Evolutionary conservation across 2,888 invertebrate genomes (phyloP).

Genomic region (Lepas anatifera): DNA sequence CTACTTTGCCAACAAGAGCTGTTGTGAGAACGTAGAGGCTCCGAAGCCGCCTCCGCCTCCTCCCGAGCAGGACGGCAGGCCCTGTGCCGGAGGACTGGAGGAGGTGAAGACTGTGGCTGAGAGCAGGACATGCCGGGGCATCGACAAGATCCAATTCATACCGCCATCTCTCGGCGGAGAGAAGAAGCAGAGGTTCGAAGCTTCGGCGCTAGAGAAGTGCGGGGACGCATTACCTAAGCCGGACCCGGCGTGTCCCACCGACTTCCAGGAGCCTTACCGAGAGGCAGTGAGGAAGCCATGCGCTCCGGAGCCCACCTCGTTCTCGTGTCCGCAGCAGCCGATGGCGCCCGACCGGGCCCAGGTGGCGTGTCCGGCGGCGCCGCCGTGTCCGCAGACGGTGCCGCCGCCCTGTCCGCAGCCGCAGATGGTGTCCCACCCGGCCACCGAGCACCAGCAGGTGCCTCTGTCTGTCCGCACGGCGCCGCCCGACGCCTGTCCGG

Average conservation of each 20-base stretch:
- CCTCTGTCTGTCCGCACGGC: too few relatives aligned
- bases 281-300: too few relatives aligned
- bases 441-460: too few relatives aligned
- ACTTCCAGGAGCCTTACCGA: neutral
- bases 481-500: too few relatives aligned
- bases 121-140: neutral
- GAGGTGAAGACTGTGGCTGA: neutral
- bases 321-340: too few relatives aligned
- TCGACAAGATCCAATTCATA: neutral
- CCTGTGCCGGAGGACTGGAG: neutral
- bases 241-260: neutral
- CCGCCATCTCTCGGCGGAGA: conserved; percentile 1
- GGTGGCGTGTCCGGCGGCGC: too few relatives aligned
- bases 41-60: neutral
- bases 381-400: too few relatives aligned
- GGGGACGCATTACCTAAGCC: neutral
- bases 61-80: neutral
- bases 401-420: too few relatives aligned
- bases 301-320: too few relatives aligned
- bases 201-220: neutral
- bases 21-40: neutral
- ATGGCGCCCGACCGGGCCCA: too few relatives aligned
- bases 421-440: too few relatives aligned
- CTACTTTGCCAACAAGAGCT: neutral
- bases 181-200: neutral